Base-by-base conservation (phyloP, 2,113 vertebrate species). In the Archilochus colubris region DNA sequence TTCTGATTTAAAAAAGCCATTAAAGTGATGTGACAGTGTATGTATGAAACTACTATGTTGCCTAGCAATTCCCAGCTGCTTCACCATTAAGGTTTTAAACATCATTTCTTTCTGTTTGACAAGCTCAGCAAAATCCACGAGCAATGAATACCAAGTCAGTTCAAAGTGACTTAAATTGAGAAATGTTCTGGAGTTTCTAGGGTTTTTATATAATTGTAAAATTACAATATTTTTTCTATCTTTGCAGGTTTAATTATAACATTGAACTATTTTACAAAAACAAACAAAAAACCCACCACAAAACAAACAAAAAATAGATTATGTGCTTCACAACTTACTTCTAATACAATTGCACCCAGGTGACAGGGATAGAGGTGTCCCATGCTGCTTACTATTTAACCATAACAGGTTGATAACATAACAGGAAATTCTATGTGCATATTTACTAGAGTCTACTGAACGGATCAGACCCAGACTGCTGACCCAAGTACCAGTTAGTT, bases 1-100 rank as follows among this genome's bases (percentile, higher is more conserved):
- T 46, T 46, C 15, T 46, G 46, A 46, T 46, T 46, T 18, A 57
- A 44, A 91, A 73, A 82, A 82, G 5, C 30, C 31, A 69, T 38
- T 92, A 67, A 38, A 88, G 43, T 27, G 59, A 67, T 70, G 20
- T 67, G 50, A 80, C 25, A 40, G 55, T 63, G 25, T 63, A n/a
- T 12, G 19, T 33, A 70, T n/a, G 31, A 82, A 94, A 82, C 70
- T 43, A 54, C 36, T 28, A 14, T 2, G 48, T 61, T 85, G 54
- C 93, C 67, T 77, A 97, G 70, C 75, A 88, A 76, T 92, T 85
- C 90, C 63, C 78, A 89, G 67, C 82, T 94, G 53, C 75, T 85
- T 77, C 59, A 86, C 63, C 38, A 85, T 77, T 89, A 92, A 69
- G 36, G 11, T 63, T 89, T 94, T 55, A 90, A 93, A 95, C 1